Conservation (phyloP, 2,888 invertebrate genomes). For the Schrankia costaestrigalis region DNA sequence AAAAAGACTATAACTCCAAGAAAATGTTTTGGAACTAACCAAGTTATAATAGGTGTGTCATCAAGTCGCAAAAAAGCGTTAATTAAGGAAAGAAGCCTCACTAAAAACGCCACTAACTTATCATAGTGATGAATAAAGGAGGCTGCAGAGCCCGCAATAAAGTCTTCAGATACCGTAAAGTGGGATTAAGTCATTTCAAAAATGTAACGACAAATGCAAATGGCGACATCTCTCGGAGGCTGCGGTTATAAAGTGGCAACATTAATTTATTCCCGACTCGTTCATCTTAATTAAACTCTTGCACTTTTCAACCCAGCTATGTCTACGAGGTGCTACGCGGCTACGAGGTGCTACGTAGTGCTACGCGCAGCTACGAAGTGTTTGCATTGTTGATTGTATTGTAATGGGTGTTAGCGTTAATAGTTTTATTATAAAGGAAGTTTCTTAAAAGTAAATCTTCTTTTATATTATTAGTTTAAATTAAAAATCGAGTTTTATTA, state of each 20-base stretch:
- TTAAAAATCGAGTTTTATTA: too few species aligned
- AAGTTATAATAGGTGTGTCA: constrained; percentile 1
- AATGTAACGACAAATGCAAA: constrained; percentile 42
- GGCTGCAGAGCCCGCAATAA: constrained; percentile 12
- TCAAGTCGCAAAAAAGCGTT: constrained; percentile 5
- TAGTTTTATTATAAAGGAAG: constrained; percentile 16
- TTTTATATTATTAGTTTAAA: constrained; percentile 4
- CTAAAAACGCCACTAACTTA: constrained; percentile 15
- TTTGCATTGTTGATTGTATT: constrained; percentile 25
- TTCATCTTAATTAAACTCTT: constrained; percentile 52
- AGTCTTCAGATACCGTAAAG: constrained; percentile 19
- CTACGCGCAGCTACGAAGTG: constrained; percentile 20
- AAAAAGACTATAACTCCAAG: too few species aligned
- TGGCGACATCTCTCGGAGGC: constrained; percentile 32
- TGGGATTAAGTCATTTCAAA: constrained; percentile 36
- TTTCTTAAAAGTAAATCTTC: constrained; percentile 6
- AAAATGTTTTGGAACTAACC: constrained; percentile 1
- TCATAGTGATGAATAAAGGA: constrained; percentile 20
- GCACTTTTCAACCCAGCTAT: constrained; percentile 38
- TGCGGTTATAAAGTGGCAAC: constrained; percentile 36
- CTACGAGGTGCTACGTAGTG: constrained; percentile 12
- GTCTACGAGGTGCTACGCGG: constrained; percentile 4
- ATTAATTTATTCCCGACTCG: constrained; percentile 46
- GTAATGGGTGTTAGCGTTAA: constrained; percentile 19
- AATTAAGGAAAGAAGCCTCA: constrained; percentile 18